phyloP scores from a whole-genome alignment of 2,888 invertebrate genomes.

The Pyralis farinalis region DNA sequence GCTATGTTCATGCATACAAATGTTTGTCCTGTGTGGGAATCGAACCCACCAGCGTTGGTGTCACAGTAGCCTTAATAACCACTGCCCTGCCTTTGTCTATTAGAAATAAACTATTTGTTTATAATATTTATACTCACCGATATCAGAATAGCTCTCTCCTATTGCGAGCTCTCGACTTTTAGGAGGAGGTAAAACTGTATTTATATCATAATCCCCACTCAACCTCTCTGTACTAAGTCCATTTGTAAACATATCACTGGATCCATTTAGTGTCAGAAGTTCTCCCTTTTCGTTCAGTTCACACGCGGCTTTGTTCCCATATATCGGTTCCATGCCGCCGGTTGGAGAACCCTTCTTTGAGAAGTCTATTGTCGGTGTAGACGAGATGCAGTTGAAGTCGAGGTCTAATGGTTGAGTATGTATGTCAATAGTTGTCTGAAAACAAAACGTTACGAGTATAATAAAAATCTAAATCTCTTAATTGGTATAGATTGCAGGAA shows the following conservation, averaged over 20 bases:
- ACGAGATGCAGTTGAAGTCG: conserved; percentile 73
- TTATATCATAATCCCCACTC: conserved; percentile 74
- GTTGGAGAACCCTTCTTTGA: conserved; percentile 70
- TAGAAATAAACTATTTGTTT: too few relatives aligned
- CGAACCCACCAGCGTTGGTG: too few relatives aligned
- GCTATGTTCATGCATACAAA: too few relatives aligned
- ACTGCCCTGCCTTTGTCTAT: too few relatives aligned
- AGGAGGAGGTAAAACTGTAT: conserved; percentile 71
- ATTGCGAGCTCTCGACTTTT: conserved; percentile 75
- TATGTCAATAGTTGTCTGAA: conserved; percentile 63
- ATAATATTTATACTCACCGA: conserved; percentile 52
- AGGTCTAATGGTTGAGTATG: conserved; percentile 71
- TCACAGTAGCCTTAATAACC: too few relatives aligned
- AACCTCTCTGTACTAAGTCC: conserved; percentile 61
- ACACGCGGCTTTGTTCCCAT: conserved; percentile 71
- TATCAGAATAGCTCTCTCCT: conserved; percentile 77
- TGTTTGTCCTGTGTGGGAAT: too few relatives aligned
- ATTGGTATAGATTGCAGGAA: too few relatives aligned
- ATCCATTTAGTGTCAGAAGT: conserved; percentile 62
- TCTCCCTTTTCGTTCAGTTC: conserved; percentile 67
- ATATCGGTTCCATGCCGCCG: conserved; percentile 68
- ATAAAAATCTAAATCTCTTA: too few relatives aligned
- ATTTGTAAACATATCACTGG: conserved; percentile 67
- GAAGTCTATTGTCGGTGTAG: conserved; percentile 69
- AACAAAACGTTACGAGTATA: conserved; percentile 7